A percentile compares a stretch with the other conserved stretches of the same genome.
Evolutionary conservation across 2,797 vertebrate genomes (phyloP).

Genomic region (Macroramphosus scolopax): DNA sequence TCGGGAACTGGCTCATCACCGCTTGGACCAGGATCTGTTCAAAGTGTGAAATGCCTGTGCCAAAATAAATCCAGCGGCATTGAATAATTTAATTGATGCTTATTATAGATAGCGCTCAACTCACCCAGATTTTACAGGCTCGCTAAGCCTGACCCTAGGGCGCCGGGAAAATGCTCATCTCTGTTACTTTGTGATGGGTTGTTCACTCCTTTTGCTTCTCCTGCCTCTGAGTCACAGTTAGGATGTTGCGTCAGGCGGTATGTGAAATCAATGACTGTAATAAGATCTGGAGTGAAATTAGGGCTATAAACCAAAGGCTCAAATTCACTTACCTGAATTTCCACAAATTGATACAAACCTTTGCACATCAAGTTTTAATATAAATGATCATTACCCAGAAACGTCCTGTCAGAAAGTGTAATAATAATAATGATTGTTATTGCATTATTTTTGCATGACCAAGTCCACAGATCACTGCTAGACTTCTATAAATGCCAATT

Average conservation of each 20-base stretch:
- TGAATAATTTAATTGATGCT: slow-evolving; percentile 77
- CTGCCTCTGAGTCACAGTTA: slow-evolving; percentile 44
- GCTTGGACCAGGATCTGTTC: slow-evolving; percentile 50
- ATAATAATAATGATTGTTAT: slow-evolving; percentile 18
- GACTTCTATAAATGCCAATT: neutral
- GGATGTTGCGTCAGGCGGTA: slow-evolving; percentile 43
- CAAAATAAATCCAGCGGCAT: slow-evolving; percentile 68
- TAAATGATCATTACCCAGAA: slow-evolving; percentile 36
- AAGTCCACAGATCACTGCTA: slow-evolving; percentile 3
- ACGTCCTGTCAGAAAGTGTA: slow-evolving; percentile 21
- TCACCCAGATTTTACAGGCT: slow-evolving; percentile 63
- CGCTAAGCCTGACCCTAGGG: slow-evolving; percentile 65
- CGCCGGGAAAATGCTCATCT: slow-evolving; percentile 48
- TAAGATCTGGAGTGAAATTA: slow-evolving; percentile 50
- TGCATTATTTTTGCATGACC: slow-evolving; percentile 17
- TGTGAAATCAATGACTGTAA: slow-evolving; percentile 54
- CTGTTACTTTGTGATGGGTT: slow-evolving; percentile 53
- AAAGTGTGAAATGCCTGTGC: slow-evolving; percentile 60
- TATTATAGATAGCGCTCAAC: slow-evolving; percentile 72
- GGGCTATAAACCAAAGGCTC: slow-evolving; percentile 27
- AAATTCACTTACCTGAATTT: slow-evolving; percentile 27
- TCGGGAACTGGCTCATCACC: slow-evolving; percentile 46
- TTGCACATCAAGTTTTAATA: slow-evolving; percentile 11
- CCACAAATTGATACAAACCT: slow-evolving; percentile 10
- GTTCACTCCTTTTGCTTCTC: slow-evolving; percentile 32